Base-by-base conservation (phyloP, 2,888 invertebrate species). In the Habrosyne pyritoides region DNA sequence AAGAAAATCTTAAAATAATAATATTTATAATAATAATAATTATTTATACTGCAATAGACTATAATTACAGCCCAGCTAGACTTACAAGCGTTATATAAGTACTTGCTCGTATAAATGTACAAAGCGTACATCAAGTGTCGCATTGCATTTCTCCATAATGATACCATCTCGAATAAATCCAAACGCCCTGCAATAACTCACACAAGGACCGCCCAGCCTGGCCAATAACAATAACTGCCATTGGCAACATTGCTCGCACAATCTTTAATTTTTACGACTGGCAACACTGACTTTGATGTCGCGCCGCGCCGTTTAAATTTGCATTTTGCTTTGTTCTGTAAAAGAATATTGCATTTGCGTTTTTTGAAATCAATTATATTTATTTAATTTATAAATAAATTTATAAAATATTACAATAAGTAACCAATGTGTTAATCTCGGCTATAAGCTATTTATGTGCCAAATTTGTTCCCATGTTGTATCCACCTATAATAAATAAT, bases 261-360 rank as follows among this genome's bases (percentile, higher is more conserved):
- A 56, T 22, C 54, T 59, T 60, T 61, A 61, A 67, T 73, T 77
- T 78, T 75, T 75, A 70, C 60, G 69, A 65, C 62, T 66, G 59
- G 64, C 60, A 69, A 63, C 63, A 67, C 53, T 18, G 42, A 48
- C 56, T 61, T 68, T 73, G 74, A 64, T 52, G 52, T 64, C 56
- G 64, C 57, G 64, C 66, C 66, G 59, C 52, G 50, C 49, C 57
- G 66, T 64, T 65, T 21, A 28, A 30, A 50, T 50, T 28, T 50
- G 50, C 50, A 50, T 28, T 50, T 50, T 30, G 21, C 50, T 50
- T 50, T 50, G 50, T 50, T 30, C 50, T 42, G 18, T 3, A 33
- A n/a, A n/a, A n/a, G n/a, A n/a, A n/a, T n/a, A n/a, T n/a, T n/a
- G n/a, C n/a, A n/a, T n/a, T n/a, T n/a, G n/a, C n/a, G n/a, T n/a